Percentiles rank a stretch among this genome's conserved stretches.
phyloP scores from a whole-genome alignment of 2,113 vertebrate species.

The Scatophagus argus region DNA sequence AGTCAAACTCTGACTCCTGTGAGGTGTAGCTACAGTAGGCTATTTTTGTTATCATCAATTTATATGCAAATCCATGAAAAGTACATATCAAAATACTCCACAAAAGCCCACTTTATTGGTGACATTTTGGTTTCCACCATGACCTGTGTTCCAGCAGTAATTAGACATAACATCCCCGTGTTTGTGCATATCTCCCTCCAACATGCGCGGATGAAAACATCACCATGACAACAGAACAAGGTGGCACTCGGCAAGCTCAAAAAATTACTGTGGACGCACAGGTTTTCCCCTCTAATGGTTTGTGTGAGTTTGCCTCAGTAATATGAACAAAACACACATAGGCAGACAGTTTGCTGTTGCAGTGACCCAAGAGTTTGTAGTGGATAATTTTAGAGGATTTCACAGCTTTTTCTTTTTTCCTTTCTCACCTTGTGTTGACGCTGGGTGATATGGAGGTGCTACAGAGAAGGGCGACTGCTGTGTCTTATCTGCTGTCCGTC shows the following conservation, averaged over 20 bases:
- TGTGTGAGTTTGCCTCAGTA: background rate
- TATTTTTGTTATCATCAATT: constrained; percentile 27
- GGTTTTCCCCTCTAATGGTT: constrained; percentile 5
- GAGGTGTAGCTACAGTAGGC: background rate
- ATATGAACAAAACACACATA: background rate
- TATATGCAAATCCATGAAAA: constrained; percentile 51
- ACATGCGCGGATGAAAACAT: constrained; percentile 46
- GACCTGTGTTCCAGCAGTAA: constrained; percentile 47
- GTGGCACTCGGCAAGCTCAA: constrained; percentile 18
- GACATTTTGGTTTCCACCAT: constrained; percentile 61
- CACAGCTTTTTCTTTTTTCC: constrained; percentile 11
- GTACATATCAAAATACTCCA: constrained; percentile 23
- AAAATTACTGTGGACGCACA: constrained; percentile 21
- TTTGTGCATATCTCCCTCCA: constrained; percentile 34
- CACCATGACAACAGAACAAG: constrained; percentile 66
- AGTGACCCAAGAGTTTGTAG: background rate
- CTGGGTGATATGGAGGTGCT: background rate
- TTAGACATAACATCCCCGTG: constrained; percentile 33
- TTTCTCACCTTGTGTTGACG: constrained; percentile 17
- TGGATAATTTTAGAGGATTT: background rate
- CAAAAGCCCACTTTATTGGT: constrained; percentile 9
- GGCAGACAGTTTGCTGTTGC: background rate
- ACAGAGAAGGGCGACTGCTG: constrained; percentile 4
- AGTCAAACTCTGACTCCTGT: background rate
- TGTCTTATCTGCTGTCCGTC: background rate